Evolutionary conservation across 2,797 vertebrate genomes (phyloP), one percentile per base, ranked within the genome.

Genomic region (Lophotriccus pileatus): DNA sequence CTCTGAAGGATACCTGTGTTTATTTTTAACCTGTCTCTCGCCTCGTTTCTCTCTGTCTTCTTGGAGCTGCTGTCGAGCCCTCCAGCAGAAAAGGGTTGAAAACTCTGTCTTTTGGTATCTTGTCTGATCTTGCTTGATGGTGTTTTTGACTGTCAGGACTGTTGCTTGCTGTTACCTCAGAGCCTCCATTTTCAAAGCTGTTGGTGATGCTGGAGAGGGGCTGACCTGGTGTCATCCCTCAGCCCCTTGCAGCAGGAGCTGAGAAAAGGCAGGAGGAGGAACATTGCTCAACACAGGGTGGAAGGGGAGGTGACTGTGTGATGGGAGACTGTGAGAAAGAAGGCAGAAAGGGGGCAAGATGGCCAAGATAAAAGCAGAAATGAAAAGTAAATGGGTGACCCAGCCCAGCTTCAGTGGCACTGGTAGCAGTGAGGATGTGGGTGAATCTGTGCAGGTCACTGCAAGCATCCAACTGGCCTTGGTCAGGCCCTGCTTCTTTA

Each of bases 141-240:
- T 17, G 37, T 1, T 75, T 76, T 66, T 44, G 39, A 24, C 64
- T 64, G 69, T 18, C 47, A 68, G 58, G 58, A 7, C 36, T 7
- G 9, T 34, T 55, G 59, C 50, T 91, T 87, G 58, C 44, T 1
- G 0, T 46, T 58, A 25, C 63, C 55, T 69, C n/a, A 0, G 1
- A 44, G 14, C 20, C 15, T 4, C 0, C 49, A 8, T 2, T 2
- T 14, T 24, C 23, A 15, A 59, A 59, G 59, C 80, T 66, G 2
- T 9, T 2, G 3, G 19, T 56, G 58, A 27, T 3, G 7, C 63
- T n/a, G n/a, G 37, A 30, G 52, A 20, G 55, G 37, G 7, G 1
- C 25, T 49, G 58, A 59, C 2, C 32, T 0, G 0, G 10, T 3
- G 7, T 17, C 56, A 14, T 8, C 41, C 22, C 8, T 50, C 8